phyloP scores from a whole-genome alignment of 2,888 invertebrate genomes.

The Eupithecia subumbrata region DNA sequence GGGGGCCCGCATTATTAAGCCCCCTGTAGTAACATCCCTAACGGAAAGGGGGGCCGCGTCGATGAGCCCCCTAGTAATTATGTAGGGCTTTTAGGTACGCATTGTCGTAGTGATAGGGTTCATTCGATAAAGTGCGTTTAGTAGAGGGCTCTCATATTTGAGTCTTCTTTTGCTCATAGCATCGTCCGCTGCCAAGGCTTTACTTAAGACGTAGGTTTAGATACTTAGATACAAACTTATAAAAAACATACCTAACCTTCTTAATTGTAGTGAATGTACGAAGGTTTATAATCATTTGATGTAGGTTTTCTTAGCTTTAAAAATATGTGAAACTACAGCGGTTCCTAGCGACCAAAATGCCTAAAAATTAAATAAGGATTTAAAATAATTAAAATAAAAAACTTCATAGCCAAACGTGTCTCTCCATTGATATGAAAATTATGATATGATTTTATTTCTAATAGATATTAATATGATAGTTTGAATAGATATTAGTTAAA shows the following conservation, averaged over 20 bases:
- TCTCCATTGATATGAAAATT: conserved; percentile 21
- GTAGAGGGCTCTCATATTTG: background rate
- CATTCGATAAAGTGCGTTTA: background rate
- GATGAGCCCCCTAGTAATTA: background rate
- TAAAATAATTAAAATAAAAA: background rate
- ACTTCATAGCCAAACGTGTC: conserved; percentile 20
- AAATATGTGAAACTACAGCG: background rate
- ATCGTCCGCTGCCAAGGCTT: background rate
- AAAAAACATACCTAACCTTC: background rate
- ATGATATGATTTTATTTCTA: background rate
- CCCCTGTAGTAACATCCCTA: background rate
- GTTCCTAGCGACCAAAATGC: conserved; percentile 2
- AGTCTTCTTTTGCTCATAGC: background rate
- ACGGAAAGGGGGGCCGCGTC: background rate
- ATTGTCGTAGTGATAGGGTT: background rate
- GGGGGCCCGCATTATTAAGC: background rate
- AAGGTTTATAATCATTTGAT: background rate
- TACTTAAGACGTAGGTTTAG: background rate
- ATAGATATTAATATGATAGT: conserved; percentile 1
- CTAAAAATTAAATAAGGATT: background rate
- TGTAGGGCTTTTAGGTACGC: background rate
- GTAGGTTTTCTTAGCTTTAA: background rate
- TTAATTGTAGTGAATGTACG: background rate
- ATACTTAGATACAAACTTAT: background rate
- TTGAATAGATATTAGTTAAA: background rate